Conservation (phyloP, 1,140 invertebrate species). For the Bilobella aurantiaca region DNA sequence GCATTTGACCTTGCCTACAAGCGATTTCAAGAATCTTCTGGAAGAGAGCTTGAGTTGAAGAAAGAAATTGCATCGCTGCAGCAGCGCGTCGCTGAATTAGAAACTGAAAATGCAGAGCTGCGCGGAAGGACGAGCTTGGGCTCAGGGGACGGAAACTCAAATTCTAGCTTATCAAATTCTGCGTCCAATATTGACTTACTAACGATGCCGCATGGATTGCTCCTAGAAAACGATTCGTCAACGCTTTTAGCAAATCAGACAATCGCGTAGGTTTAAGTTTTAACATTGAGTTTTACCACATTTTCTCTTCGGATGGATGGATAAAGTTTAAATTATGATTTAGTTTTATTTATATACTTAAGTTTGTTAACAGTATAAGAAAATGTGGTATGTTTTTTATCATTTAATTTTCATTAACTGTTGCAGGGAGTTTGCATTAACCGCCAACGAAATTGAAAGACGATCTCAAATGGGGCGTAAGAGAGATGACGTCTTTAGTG, state of each 20-base stretch:
- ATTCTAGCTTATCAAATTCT: conserved; percentile 10
- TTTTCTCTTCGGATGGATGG: no score
- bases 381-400: no score
- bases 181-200: conserved; percentile 4
- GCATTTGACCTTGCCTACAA: conserved; percentile 93
- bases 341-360: no score
- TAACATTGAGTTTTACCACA: background rate
- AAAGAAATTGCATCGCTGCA: conserved; percentile 59
- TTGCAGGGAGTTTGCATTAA: conserved; percentile 31
- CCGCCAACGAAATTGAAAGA: conserved; percentile 33
- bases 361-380: no score
- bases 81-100: conserved; percentile 59
- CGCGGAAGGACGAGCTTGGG: conserved; percentile 48
- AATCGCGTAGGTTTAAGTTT: conserved; percentile 18
- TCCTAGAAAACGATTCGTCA: conserved; percentile 43
- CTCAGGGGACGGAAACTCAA: conserved; percentile 39
- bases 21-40: conserved; percentile 65
- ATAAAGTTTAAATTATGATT: no score
- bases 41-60: conserved; percentile 61
- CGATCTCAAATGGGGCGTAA: conserved; percentile 55
- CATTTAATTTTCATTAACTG: conserved; percentile 5
- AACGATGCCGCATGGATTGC: conserved; percentile 53
- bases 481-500: conserved; percentile 71
- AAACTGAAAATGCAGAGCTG: conserved; percentile 58
- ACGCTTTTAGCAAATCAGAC: conserved; percentile 39